These are phyloP conservation scores for Oryctolagus cuniculus DNA, from an alignment of 2,113 vertebrate genomes.

Conservation along the genomic window mOryCun1.1 NC_091441.1:101830001-101830500, in stretches of 20 bases:
- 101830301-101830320: neutral
- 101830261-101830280: neutral
- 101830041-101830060: accelerated
- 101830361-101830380: too few species aligned
- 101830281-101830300: neutral
- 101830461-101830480: neutral
- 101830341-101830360: too few species aligned
- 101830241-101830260: neutral
- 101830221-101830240: neutral
- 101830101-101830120: neutral
- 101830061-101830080: neutral
- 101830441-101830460: neutral
- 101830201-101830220: neutral
- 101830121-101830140: neutral
- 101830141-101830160: neutral
- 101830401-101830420: too few species aligned
- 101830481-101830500: neutral
- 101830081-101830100: neutral
- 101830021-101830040: neutral
- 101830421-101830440: too few species aligned
- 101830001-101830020: accelerated
- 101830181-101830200: neutral
- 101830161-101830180: too few species aligned
- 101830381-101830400: too few species aligned
- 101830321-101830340: too few species aligned